These are phyloP conservation scores for Diplolepis rosae DNA, from an alignment of 2,888 invertebrate genomes.

Conservation along the genomic window DNA sequence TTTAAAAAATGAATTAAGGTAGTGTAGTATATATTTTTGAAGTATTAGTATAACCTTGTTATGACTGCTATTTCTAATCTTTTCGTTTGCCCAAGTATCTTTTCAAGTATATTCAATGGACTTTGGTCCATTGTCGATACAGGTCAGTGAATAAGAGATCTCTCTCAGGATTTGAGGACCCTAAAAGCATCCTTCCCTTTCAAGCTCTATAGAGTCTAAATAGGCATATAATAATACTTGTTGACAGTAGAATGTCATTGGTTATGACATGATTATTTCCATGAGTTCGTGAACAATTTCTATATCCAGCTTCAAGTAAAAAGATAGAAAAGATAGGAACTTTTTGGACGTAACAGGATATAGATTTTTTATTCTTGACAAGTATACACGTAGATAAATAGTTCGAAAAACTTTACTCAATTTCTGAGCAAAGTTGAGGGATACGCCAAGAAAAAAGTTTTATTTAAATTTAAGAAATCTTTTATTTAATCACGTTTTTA, in stretches of 20 bases:
- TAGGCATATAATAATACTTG: not conserved
- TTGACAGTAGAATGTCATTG: not conserved
- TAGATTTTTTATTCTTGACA: too few relatives aligned
- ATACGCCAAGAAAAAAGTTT: too few relatives aligned
- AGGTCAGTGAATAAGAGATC: slow-evolving; percentile 13
- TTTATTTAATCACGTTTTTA: too few relatives aligned
- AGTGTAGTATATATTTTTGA: too few relatives aligned
- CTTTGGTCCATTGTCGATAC: not conserved
- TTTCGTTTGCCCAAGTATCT: slow-evolving; percentile 5
- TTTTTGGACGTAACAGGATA: too few relatives aligned
- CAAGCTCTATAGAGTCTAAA: not conserved
- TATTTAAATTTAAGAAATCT: too few relatives aligned
- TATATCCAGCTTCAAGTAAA: too few relatives aligned
- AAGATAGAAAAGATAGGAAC: too few relatives aligned
- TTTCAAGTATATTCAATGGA: slow-evolving; percentile 15
- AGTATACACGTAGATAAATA: too few relatives aligned
- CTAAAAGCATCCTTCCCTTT: not conserved
- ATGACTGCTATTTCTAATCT: not conserved
- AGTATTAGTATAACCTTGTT: not conserved
- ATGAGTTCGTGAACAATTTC: too few relatives aligned
- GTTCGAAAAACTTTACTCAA: too few relatives aligned
- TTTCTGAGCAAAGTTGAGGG: too few relatives aligned
- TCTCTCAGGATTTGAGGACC: not conserved
- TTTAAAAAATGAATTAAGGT: not conserved
- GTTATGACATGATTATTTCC: not conserved